Conservation (phyloP, 2,797 vertebrate species). For the Bufotes viridis region DNA sequence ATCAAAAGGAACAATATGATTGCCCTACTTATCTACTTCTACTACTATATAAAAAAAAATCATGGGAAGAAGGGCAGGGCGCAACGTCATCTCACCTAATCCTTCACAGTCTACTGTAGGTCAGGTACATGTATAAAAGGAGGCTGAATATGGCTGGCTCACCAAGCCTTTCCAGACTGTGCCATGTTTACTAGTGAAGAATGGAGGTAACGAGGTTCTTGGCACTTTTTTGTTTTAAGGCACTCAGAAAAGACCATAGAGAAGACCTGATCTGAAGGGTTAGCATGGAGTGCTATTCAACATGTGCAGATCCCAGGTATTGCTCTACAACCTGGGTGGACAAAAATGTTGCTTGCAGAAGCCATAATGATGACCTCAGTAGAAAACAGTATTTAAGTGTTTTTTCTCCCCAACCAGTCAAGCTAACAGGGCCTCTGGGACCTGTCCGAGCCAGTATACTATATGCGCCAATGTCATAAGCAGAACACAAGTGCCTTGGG, state of each 20-base stretch:
- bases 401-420: not conserved
- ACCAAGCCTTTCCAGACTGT: not conserved
- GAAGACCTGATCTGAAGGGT: not conserved
- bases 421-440: not conserved
- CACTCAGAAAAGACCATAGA: constrained; percentile 33
- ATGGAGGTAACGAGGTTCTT: constrained; percentile 24
- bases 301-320: not conserved
- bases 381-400: not conserved
- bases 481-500: not conserved
- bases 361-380: not conserved
- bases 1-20: not conserved
- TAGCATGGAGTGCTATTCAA: not conserved
- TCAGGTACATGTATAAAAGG: not conserved
- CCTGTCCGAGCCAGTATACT: not conserved
- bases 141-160: not conserved
- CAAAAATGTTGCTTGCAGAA: not conserved
- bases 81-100: not conserved
- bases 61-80: not conserved
- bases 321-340: not conserved
- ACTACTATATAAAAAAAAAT: not conserved
- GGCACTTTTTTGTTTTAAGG: constrained; percentile 45
- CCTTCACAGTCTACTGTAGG: not conserved
- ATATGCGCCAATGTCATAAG: not conserved
- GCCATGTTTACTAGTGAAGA: not conserved
- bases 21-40: not conserved